A percentile compares a stretch with the other conserved stretches of the same genome.
These are phyloP conservation scores for Ctenodactylus gundi DNA, from an alignment of 2,113 vertebrate species.

Conservation along the genomic window DNA sequence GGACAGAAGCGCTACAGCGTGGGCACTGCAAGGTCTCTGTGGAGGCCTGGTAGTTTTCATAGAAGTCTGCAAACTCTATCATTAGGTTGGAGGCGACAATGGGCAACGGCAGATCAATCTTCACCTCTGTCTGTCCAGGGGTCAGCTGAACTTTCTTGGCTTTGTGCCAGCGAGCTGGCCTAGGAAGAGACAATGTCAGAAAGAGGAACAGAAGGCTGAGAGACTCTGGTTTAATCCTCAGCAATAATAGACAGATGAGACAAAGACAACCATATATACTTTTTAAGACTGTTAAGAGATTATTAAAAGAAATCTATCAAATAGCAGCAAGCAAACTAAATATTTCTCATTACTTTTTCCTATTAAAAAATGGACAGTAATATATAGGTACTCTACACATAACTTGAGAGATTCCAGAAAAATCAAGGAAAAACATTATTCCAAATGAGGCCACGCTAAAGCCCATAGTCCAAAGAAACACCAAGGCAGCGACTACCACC, in stretches of 20 bases:
- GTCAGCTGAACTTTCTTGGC: constrained; percentile 98
- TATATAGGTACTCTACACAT: neutral
- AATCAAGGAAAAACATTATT: neutral
- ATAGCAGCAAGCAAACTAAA: neutral
- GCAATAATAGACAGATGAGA: neutral
- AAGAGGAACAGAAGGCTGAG: rapidly evolving
- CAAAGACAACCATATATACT: neutral
- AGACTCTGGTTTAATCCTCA: neutral
- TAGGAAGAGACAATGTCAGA: constrained; percentile 51
- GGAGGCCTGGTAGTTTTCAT: constrained; percentile 99
- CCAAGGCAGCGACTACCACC: rapidly evolving
- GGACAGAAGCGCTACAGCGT: constrained; percentile 97
- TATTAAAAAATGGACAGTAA: neutral
- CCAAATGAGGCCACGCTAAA: neutral
- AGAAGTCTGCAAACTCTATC: constrained; percentile 99
- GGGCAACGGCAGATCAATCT: constrained; percentile 96
- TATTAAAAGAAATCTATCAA: neutral
- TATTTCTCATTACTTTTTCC: neutral
- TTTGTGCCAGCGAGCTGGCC: constrained; percentile 98
- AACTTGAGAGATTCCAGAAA: neutral
- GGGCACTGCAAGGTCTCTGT: constrained; percentile 98
- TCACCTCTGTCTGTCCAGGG: constrained; percentile 97
- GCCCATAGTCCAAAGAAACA: neutral
- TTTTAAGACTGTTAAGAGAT: neutral
- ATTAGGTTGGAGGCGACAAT: constrained; percentile 99